Conservation (phyloP, 1,140 invertebrate genomes). For the Maniola jurtina region DNA sequence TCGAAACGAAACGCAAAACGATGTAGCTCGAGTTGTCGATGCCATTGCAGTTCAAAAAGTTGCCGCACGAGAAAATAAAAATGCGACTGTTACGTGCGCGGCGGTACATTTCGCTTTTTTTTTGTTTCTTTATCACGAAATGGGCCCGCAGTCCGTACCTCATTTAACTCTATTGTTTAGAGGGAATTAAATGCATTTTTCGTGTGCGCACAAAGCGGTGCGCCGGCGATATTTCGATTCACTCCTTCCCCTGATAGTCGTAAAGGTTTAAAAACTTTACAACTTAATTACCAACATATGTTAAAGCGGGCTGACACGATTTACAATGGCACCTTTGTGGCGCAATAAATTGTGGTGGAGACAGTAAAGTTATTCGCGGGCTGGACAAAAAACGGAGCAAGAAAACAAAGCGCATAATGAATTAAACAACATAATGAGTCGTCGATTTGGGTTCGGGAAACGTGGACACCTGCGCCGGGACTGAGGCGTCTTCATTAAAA, state of each 20-base stretch:
- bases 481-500: slow-evolving; percentile 73
- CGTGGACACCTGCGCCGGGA: slow-evolving; percentile 66
- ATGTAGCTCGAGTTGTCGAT: slow-evolving; percentile 45
- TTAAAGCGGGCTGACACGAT: slow-evolving; percentile 65
- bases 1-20: slow-evolving; percentile 54
- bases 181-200: slow-evolving; percentile 52
- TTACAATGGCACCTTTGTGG: slow-evolving; percentile 66
- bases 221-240: slow-evolving; percentile 32
- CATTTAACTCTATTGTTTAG: slow-evolving; percentile 54
- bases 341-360: slow-evolving; percentile 63
- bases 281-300: slow-evolving; percentile 76
- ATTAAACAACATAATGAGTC: slow-evolving; percentile 71
- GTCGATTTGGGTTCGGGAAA: slow-evolving; percentile 51
- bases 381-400: slow-evolving; percentile 56
- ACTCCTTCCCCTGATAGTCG: slow-evolving; percentile 40
- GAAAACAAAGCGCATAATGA: slow-evolving; percentile 76
- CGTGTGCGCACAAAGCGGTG: slow-evolving; percentile 30
- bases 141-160: slow-evolving; percentile 31
- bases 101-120: slow-evolving; percentile 36
- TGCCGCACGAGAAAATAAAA: slow-evolving; percentile 46
- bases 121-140: slow-evolving; percentile 22
- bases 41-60: slow-evolving; percentile 40
- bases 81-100: slow-evolving; percentile 38
- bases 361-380: slow-evolving; percentile 67
- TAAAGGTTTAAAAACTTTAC: slow-evolving; percentile 61